Evolutionary conservation across 64 coral and sea anemone species (phyloP), one percentile per base, ranked within the genome.

Genomic region (Actinia equina): DNA sequence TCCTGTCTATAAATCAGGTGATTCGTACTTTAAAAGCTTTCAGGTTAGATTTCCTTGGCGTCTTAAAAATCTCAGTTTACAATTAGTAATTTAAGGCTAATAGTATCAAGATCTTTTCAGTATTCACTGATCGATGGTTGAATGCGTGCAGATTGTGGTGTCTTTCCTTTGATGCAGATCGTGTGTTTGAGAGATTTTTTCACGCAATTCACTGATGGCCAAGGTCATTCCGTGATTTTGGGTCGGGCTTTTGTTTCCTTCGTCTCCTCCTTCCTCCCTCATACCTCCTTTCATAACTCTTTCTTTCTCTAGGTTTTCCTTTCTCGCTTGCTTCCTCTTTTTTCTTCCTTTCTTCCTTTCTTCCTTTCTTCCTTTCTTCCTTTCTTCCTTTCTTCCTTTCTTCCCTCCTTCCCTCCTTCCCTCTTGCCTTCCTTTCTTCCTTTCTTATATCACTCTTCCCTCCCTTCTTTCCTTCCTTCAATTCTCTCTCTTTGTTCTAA

Each of bases 1-100:
- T 8, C 0, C 5, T 69, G 19, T 22, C n/a, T 20, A 9, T 69
- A 25, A 26, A 25, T 69, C 20, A 27, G 63, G 63, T 23, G 19
- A 22, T 67, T 69, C 59, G 15, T 60, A 60, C 59, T 60, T 69
- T n/a, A 69, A 69, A 69, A 69, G 63, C 63, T 69, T 69, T 69
- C 63, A n/a, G 19, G 20, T 20, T 69, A 20, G 20, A 69, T 69
- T 69, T 69, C 63, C 63, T 69, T 69, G 63, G n/a, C 63, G 63
- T 26, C 63, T 69, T n/a, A n/a, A 20, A 23, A 69, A 69, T 69
- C 63, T 67, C n/a, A 8, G 18, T 69, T 7, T 69, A 23, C 22
- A 23, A 69, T 69, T 23, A n/a, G 22, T 69, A 69, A 20, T 69
- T 69, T 25, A 23, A 69, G 20, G 63, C n/a, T 25, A 37, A 37